A percentile compares a stretch with the other conserved stretches of the same genome.
phyloP scores from a whole-genome alignment of 2,113 vertebrate species.

The Mesitornis unicolor region DNA sequence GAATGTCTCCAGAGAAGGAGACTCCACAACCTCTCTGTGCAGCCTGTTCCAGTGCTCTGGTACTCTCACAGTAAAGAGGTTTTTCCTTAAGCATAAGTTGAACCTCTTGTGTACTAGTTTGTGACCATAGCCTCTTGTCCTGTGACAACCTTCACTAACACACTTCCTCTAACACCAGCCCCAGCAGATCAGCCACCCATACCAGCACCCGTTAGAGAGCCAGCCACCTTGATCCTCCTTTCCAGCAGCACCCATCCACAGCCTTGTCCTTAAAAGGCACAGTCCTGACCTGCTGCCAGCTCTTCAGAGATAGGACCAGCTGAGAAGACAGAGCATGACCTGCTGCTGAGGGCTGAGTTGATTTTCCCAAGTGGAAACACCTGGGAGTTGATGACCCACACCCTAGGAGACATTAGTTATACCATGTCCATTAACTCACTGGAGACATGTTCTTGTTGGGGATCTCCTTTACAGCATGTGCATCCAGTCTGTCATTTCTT shows the following conservation, averaged over 20 bases:
- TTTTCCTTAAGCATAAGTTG: too few species aligned
- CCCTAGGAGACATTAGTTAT: not conserved
- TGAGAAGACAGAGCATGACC: not conserved
- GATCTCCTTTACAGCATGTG: not conserved
- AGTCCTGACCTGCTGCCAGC: not conserved
- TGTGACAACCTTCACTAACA: too few species aligned
- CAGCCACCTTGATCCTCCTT: not conserved
- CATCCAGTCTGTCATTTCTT: accelerated
- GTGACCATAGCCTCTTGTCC: too few species aligned
- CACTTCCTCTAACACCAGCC: not conserved
- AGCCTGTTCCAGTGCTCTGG: too few species aligned
- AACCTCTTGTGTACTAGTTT: too few species aligned
- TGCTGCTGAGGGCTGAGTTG: not conserved
- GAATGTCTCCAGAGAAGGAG: too few species aligned
- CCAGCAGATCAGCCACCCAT: not conserved
- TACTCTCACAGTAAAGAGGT: too few species aligned
- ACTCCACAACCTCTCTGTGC: too few species aligned
- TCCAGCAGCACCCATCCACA: not conserved
- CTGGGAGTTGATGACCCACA: not conserved
- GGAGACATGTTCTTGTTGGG: not conserved
- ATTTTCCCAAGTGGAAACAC: not conserved
- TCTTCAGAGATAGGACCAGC: not conserved
- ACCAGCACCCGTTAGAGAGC: not conserved
- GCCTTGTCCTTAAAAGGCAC: not conserved
- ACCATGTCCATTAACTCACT: not conserved